Base-by-base conservation (phyloP, 2,113 vertebrate species). In the Brachypodius melanocephalos region DNA sequence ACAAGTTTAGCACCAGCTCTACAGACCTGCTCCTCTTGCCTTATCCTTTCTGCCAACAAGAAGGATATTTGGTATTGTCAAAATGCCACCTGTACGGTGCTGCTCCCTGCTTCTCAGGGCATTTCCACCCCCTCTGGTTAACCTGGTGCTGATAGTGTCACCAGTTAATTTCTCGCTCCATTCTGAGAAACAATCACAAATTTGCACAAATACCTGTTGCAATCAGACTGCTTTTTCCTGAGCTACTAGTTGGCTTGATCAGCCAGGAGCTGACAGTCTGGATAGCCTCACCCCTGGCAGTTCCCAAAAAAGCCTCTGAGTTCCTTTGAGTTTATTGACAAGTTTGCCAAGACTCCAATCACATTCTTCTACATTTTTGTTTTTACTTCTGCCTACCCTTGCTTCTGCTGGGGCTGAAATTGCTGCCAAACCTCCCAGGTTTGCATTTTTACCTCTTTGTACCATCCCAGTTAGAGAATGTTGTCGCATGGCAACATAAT, bases 401-500 rank as follows among this genome's bases (percentile, higher is more conserved):
- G 75, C 34, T 66, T n/a, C 82, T 62, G 26, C 49, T 77, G 40
- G 43, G 26, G 26, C 17, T 63, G 38, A 74, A 93, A 63, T 66
- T 63, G 32, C 40, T 80, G 87, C 76, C 90, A 88, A 93, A 77
- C 8, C 28, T 85, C 42, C 38, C 81, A 95, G 91, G 81, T 94
- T 76, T 73, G 75, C 16, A 17, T 29, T 26, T 73, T 91, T 72
- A 58, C 45, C 42, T 85, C 71, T 77, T 54, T 48, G 34, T 62
- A 66, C 78, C 46, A n/a, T n/a, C 42, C 62, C 38, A 49, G 45
- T 58, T 28, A 67, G 68, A 88, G 71, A 88, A 84, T 5, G 46
- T 24, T 0, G 58, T 94, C 0, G 8, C 49, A 54, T 51, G 74
- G 93, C 85, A 89, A 93, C 87, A 69, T 46, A 61, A 75, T 5